These are phyloP conservation scores for Cygnus buccinator DNA, from an alignment of 2,113 vertebrate species.

Conservation along the genomic window DNA sequence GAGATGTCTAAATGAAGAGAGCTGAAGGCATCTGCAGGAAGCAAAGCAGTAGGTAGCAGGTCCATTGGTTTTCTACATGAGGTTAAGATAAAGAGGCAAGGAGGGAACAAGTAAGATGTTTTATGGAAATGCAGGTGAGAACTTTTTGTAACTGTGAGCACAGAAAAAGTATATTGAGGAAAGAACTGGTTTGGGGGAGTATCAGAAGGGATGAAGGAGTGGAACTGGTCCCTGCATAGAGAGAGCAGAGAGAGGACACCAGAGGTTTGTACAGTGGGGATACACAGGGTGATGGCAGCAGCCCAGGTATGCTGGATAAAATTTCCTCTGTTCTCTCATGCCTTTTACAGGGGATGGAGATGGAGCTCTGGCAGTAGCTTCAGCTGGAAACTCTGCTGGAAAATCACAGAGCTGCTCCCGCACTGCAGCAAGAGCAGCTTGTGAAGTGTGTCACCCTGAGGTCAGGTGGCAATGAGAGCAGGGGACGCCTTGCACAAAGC, in stretches of 20 bases:
- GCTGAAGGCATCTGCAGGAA: neutral
- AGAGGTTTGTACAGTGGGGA: fast-evolving
- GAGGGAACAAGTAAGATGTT: neutral
- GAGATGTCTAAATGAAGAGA: neutral
- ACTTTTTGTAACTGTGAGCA: neutral
- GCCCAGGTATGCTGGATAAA: fast-evolving
- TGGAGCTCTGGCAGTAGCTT: neutral
- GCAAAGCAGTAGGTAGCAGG: neutral
- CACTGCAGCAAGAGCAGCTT: neutral
- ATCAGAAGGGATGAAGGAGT: neutral
- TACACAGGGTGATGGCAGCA: neutral
- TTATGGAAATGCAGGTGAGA: neutral
- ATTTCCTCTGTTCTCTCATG: neutral
- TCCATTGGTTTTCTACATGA: neutral
- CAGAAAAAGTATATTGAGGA: neutral
- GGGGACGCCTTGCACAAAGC: neutral
- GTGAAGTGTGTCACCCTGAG: neutral
- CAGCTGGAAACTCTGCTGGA: neutral
- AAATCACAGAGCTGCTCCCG: neutral
- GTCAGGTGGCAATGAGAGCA: neutral
- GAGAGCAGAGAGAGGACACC: neutral
- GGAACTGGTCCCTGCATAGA: fast-evolving
- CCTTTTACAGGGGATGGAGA: neutral
- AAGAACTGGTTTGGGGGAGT: neutral
- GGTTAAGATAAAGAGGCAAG: neutral